Base-by-base conservation (phyloP, 1,140 invertebrate genomes). In the Aphidius gifuensis region DNA sequence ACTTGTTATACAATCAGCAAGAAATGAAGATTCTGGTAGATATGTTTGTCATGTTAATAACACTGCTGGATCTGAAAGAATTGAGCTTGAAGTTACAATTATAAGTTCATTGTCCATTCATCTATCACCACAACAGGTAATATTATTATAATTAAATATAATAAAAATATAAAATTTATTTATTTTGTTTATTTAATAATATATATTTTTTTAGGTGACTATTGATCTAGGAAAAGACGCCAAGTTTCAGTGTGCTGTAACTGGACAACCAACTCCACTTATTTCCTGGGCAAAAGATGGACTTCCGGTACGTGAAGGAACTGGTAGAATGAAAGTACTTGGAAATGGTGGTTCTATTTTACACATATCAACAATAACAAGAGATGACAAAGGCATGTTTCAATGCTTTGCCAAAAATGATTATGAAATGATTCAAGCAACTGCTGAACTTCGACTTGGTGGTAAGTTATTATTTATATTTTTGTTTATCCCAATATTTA, bases 31-130 rank as follows among this genome's bases (percentile, higher is more conserved):
- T 74, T 85, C 87, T 55, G 92, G 91, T 50, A 86, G 90, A 70
- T 93, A 93, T 79, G 85, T 93, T 58, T 94, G 92, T 76, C 89
- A 90, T 83, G 88, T 92, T 32, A 94, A 94, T 82, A 94, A 94
- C 74, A 92, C 90, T 7, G 89, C 89, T 1, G 92, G 92, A 9
- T 89, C 90, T 68, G 91, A 94, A 78, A 90, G 87, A 66, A 88
- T 92, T 48, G 88, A 92, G 74, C 88, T 93, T 69, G 89, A 89
- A 54, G 83, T 93, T 61, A 85, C 86, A 65, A 87, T 92, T 64
- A 84, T 81, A 70, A 81, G 75, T 65, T 74, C 75, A 58, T 69
- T 81, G 58, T 76, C 76, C 40, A 80, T 81, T 47, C 76, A 78
- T 55, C 69, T 81, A n/a, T 68, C 74, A 32, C 78, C 78, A 65